Evolutionary conservation across 2,113 vertebrate genomes (phyloP).

Genomic region (Tiliqua scincoides): DNA sequence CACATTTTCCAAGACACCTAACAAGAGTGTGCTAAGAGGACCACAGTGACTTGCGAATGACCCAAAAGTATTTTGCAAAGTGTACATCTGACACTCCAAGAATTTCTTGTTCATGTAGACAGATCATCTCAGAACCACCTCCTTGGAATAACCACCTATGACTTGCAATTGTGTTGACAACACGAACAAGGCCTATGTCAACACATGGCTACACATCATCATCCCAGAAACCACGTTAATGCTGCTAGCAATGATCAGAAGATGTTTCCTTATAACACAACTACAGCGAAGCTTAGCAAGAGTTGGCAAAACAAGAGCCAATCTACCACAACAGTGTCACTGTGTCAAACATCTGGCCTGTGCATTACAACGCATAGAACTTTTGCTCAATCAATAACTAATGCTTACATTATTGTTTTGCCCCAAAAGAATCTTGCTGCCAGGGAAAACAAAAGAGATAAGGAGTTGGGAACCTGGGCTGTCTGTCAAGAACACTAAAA

Average conservation of each 20-base stretch:
- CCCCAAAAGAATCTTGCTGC: not conserved
- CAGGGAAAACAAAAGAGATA: not conserved
- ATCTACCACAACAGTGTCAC: not conserved
- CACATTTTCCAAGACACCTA: not conserved
- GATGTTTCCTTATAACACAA: not conserved
- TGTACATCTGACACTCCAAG: not conserved
- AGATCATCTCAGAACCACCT: not conserved
- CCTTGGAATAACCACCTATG: not conserved
- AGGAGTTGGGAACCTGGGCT: not conserved
- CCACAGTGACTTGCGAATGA: not conserved
- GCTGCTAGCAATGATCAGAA: not conserved
- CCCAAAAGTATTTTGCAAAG: not conserved
- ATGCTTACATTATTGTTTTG: not conserved
- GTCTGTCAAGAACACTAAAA: slow-evolving; percentile 4
- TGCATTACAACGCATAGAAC: not conserved
- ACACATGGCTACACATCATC: not conserved
- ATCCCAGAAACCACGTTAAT: not conserved
- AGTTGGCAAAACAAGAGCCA: not conserved
- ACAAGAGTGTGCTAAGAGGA: not conserved
- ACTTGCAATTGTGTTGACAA: not conserved
- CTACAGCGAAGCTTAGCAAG: not conserved
- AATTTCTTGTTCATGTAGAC: not conserved
- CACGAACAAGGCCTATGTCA: not conserved
- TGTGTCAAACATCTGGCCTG: not conserved
- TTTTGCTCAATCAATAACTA: not conserved